A percentile compares a stretch with the other conserved stretches of the same genome.
phyloP scores from a whole-genome alignment of 2,888 invertebrate species.

The Caenorhabditis japonica region DNA sequence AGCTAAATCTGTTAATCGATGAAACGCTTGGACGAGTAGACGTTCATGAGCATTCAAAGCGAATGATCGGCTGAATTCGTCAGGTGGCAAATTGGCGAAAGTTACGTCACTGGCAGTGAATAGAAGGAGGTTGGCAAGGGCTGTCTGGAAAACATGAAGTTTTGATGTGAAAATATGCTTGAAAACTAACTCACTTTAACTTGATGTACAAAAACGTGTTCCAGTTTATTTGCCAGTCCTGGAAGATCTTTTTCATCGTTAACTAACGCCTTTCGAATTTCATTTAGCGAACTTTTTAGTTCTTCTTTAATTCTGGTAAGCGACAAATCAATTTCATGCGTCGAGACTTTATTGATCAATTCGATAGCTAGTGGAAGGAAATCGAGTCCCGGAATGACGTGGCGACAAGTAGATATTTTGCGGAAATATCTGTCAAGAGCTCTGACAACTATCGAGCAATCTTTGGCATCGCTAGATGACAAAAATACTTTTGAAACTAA shows the following conservation, averaged over 20 bases:
- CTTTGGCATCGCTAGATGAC: constrained; percentile 64
- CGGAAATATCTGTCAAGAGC: constrained; percentile 76
- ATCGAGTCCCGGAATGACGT: constrained; percentile 65
- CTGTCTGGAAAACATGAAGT: constrained; percentile 58
- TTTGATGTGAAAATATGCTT: neutral
- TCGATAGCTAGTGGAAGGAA: constrained; percentile 62
- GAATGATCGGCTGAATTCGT: constrained; percentile 63
- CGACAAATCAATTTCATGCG: constrained; percentile 70
- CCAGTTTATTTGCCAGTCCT: constrained; percentile 59
- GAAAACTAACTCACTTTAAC: constrained; percentile 67
- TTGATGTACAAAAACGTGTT: constrained; percentile 69
- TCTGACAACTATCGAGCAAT: constrained; percentile 72
- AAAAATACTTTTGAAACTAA: constrained; percentile 56
- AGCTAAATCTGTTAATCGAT: constrained; percentile 52
- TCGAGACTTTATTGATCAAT: constrained; percentile 64
- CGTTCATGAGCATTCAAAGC: constrained; percentile 69
- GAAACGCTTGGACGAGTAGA: constrained; percentile 65
- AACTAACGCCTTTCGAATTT: constrained; percentile 49
- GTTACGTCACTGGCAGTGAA: constrained; percentile 76
- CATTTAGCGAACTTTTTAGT: constrained; percentile 54
- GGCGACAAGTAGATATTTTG: constrained; percentile 65
- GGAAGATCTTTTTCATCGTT: constrained; percentile 37
- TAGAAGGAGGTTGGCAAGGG: constrained; percentile 74
- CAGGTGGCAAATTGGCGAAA: constrained; percentile 64
- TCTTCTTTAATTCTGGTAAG: constrained; percentile 58